Evolutionary conservation across 1,140 invertebrate species (phyloP).

Genomic region (Glossosoma conforme): DNA sequence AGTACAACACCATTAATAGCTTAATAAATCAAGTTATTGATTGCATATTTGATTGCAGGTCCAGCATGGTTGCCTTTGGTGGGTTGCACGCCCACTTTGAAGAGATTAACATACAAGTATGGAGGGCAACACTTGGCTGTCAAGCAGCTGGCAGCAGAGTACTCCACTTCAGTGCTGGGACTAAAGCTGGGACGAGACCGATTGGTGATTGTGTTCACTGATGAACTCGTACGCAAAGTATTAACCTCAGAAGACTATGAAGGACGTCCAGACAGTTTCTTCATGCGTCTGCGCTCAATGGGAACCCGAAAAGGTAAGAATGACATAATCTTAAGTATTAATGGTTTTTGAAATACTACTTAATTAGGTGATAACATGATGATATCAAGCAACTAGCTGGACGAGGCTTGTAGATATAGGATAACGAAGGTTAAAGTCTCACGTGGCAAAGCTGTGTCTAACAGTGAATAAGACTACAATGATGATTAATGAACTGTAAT

Average conservation of each 20-base stretch:
- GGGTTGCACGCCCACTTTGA: slow-evolving; percentile 57
- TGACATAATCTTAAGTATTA: not conserved
- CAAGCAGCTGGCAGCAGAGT: slow-evolving; percentile 52
- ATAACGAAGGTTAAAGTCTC: too few relatives aligned
- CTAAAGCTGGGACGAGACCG: slow-evolving; percentile 60
- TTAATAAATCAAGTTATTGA: too few relatives aligned
- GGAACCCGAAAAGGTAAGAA: slow-evolving; percentile 54
- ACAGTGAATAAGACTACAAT: too few relatives aligned
- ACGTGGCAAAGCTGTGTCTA: too few relatives aligned
- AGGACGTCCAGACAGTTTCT: slow-evolving; percentile 68
- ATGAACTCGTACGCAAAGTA: slow-evolving; percentile 53
- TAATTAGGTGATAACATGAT: too few relatives aligned
- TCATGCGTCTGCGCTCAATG: slow-evolving; percentile 63
- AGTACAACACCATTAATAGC: too few relatives aligned
- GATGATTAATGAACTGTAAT: too few relatives aligned
- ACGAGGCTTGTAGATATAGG: too few relatives aligned
- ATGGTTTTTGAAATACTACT: not conserved
- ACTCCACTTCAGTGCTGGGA: slow-evolving; percentile 59
- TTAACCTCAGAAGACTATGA: slow-evolving; percentile 62
- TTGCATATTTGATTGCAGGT: too few relatives aligned
- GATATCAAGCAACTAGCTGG: too few relatives aligned
- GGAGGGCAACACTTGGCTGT: slow-evolving; percentile 62
- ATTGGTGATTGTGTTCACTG: slow-evolving; percentile 58
- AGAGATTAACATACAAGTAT: slow-evolving; percentile 46
- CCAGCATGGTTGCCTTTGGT: slow-evolving; percentile 63